Evolutionary conservation across 1,140 invertebrate species (phyloP).

Genomic region (Bombus confusus): DNA sequence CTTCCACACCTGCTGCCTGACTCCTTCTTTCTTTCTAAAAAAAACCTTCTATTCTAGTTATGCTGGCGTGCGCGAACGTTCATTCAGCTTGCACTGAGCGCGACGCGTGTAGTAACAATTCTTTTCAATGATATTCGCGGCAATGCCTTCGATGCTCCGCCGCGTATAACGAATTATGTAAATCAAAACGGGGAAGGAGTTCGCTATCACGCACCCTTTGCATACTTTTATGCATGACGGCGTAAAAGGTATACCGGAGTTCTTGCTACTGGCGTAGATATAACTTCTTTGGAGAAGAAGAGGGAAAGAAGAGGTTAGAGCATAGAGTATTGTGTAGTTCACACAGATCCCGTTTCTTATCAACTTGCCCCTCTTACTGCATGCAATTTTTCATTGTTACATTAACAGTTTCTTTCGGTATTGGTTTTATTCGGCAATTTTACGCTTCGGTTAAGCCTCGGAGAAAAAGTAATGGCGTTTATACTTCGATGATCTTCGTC

Average conservation of each 20-base stretch:
- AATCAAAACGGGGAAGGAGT: constrained; percentile 68
- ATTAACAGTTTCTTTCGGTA: not conserved
- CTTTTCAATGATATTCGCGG: constrained; percentile 25
- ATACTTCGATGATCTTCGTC: too few species aligned
- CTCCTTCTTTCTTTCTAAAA: not conserved
- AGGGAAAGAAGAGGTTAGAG: not conserved
- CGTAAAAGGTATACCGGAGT: constrained; percentile 57
- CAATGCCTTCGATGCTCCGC: not conserved
- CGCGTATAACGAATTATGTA: constrained; percentile 72
- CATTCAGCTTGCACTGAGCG: not conserved
- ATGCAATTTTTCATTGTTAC: not conserved
- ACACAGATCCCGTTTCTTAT: not conserved
- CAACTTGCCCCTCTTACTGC: not conserved
- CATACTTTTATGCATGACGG: constrained; percentile 65
- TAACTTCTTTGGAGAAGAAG: not conserved
- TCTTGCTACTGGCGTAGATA: not conserved
- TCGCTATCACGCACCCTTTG: constrained; percentile 71
- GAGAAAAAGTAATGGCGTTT: too few species aligned
- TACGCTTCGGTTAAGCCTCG: not conserved
- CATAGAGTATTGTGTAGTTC: not conserved
- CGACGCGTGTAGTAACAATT: not conserved
- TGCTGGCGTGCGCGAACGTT: not conserved
- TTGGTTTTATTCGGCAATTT: not conserved
- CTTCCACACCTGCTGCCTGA: not conserved
- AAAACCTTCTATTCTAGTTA: not conserved